Percentiles rank a stretch among this genome's conserved stretches.
Conservation (phyloP, 2,888 invertebrate genomes). For the Muschampia plurimacula region DNA sequence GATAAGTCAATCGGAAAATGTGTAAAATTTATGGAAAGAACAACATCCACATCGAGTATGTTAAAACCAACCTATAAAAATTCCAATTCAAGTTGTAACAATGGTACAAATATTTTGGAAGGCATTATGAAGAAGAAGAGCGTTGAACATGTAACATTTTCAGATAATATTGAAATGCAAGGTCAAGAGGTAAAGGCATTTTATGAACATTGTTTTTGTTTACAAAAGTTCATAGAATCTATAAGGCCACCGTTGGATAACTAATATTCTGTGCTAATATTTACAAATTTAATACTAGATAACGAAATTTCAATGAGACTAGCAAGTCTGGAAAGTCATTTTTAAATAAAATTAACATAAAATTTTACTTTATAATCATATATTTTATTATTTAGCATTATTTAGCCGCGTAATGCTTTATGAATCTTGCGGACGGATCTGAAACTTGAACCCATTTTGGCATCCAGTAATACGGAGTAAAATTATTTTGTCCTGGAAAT, state of each 20-base stretch:
- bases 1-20: conserved; percentile 58
- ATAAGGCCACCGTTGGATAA: conserved; percentile 60
- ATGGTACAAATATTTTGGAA: conserved; percentile 40
- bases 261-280: not conserved
- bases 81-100: conserved; percentile 27
- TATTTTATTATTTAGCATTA: conserved; percentile 69
- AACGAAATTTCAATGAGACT: not conserved
- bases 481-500: conserved; percentile 86
- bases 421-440: conserved; percentile 91
- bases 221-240: conserved; percentile 64
- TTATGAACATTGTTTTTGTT: conserved; percentile 53
- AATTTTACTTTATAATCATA: not conserved
- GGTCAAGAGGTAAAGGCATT: conserved; percentile 26
- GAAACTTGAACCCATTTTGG: conserved; percentile 90
- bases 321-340: conserved; percentile 47
- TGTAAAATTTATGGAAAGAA: conserved; percentile 49
- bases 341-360: conserved; percentile 3
- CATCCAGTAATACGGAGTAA: conserved; percentile 92
- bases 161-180: conserved; percentile 37
- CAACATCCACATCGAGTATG: conserved; percentile 53
- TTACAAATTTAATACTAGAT: too few relatives aligned
- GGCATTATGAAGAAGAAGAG: conserved; percentile 34
- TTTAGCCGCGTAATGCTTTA: conserved; percentile 88
- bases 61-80: conserved; percentile 27
- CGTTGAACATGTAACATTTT: conserved; percentile 53